phyloP scores from a whole-genome alignment of 2,797 vertebrate species.

The Scomberomorus guttatus region DNA sequence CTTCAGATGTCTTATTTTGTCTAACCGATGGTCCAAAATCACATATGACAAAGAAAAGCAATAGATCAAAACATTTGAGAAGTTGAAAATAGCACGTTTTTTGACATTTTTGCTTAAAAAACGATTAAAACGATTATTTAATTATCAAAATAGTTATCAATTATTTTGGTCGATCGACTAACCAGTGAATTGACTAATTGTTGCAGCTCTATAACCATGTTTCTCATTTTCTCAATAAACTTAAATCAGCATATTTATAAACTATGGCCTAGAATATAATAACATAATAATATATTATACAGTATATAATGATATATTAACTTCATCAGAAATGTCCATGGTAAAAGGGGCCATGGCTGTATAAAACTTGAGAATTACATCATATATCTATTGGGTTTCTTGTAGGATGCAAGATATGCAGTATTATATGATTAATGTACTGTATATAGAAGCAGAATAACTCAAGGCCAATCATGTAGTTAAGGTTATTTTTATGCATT shows the following conservation, averaged over 20 bases:
- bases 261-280: background rate
- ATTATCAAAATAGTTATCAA: too few species aligned
- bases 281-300: background rate
- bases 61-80: too few species aligned
- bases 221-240: background rate
- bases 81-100: too few species aligned
- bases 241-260: slow-evolving; percentile 7
- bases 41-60: too few species aligned
- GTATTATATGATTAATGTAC: background rate
- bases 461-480: background rate
- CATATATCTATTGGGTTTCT: background rate
- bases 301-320: background rate
- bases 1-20: too few species aligned
- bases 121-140: too few species aligned
- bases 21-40: too few species aligned
- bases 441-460: background rate
- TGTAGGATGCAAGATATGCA: background rate
- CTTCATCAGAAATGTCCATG: background rate
- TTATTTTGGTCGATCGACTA: too few species aligned
- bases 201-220: too few species aligned
- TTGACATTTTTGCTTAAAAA: too few species aligned
- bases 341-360: background rate
- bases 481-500: background rate
- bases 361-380: background rate
- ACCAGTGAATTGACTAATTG: background rate